These are phyloP conservation scores for Lasioglossum baleicum DNA, from an alignment of 1,140 invertebrate genomes.

Conservation along the genomic window DNA sequence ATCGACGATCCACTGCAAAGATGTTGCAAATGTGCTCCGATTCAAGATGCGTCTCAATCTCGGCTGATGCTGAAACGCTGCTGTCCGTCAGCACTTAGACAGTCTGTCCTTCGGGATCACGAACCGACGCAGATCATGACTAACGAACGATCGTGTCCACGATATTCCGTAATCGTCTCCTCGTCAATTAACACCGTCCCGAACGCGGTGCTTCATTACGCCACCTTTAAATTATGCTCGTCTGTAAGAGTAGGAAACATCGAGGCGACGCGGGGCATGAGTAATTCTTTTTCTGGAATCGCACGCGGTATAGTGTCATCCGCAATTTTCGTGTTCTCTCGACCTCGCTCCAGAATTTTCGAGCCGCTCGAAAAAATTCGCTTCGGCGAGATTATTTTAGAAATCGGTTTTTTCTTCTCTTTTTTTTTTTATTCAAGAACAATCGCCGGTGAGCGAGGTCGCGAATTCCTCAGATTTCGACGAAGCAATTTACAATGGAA, in stretches of 20 bases:
- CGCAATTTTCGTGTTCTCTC: neutral
- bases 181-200: conserved; percentile 69
- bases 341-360: conserved; percentile 49
- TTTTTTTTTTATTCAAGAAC: neutral
- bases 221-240: conserved; percentile 65
- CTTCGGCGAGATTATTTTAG: neutral
- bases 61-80: neutral
- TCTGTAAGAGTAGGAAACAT: conserved; percentile 2
- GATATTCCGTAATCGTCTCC: conserved; percentile 67
- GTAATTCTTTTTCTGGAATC: conserved; percentile 52
- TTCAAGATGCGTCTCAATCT: conserved; percentile 27
- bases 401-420: neutral
- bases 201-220: conserved; percentile 62
- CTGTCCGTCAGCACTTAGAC: conserved; percentile 10
- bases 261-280: conserved; percentile 19
- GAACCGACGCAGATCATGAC: conserved; percentile 69
- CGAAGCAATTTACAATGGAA: conserved; percentile 12
- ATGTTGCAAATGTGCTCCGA: conserved; percentile 6
- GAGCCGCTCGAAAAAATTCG: conserved; percentile 12
- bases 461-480: neutral
- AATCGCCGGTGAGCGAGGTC: neutral
- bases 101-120: conserved; percentile 45
- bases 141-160: conserved; percentile 70
- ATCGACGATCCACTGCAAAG: neutral
- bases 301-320: conserved; percentile 9